A percentile compares a stretch with the other conserved stretches of the same genome.
phyloP scores from a whole-genome alignment of 2,113 vertebrate genomes.

The Tupaia chinensis region DNA sequence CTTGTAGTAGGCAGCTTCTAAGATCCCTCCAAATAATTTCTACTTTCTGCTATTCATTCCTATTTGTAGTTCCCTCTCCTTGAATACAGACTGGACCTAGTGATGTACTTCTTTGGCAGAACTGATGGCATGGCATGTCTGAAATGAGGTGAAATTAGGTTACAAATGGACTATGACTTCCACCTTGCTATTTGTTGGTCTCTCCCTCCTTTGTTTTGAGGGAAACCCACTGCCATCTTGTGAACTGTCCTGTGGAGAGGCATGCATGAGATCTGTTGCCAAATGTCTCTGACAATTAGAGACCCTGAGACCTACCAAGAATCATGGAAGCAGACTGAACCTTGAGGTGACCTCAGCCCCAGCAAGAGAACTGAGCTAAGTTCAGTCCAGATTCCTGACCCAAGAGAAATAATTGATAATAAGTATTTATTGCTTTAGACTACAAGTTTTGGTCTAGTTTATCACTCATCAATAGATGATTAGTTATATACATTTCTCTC shows the following conservation, averaged over 20 bases:
- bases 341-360: background rate
- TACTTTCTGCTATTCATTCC: background rate
- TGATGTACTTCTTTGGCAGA: background rate
- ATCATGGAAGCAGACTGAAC: background rate
- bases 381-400: background rate
- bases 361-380: background rate
- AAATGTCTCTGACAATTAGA: background rate
- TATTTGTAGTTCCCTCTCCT: background rate
- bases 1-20: background rate
- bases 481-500: background rate
- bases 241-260: background rate
- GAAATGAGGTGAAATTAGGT: background rate
- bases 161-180: background rate
- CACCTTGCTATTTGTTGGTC: background rate
- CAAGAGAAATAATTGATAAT: background rate
- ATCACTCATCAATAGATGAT: background rate
- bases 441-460: background rate
- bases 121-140: background rate
- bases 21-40: background rate
- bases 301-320: background rate
- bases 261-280: background rate
- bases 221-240: background rate
- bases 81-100: background rate
- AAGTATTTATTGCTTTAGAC: conserved; percentile 16
- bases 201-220: background rate